Evolutionary conservation across 1,140 invertebrate species (phyloP), one percentile per base, ranked within the genome.

Genomic region (Wiebesia pumilae): DNA sequence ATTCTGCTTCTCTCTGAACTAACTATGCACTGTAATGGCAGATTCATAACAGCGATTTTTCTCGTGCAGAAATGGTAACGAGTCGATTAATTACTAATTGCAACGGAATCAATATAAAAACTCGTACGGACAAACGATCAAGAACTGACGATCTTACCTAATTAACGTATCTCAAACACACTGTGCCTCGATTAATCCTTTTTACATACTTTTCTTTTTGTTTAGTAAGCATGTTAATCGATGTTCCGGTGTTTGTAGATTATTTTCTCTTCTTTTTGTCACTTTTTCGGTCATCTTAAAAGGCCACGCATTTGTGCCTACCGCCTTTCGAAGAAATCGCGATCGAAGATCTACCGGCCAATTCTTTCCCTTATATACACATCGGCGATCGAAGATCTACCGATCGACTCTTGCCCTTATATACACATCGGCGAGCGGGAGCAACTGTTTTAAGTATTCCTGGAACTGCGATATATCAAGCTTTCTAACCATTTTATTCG

Each of bases 41-140:
- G 71, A 43, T 75, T 69, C 65, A 30, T 33, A 33, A 16, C n/a
- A 33, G 33, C 30, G 33, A 40, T 75, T 24, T 71, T 24, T 38
- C 38, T 38, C 71, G 38, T 30, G 21, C 27, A 16, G 10, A 65
- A 62, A 30, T 38, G n/a, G 78, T 80, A 80, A 67, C 65, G 40
- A 16, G 30, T 83, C 33, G 65, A 83, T 83, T 83, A 83, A 83
- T 83, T 83, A 51, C n/a, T 84, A 84, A 84, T 84, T 84, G 54
- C 69, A 54, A 27, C 12, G 43, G 69, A 83, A 73, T 73, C 69
- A 83, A 73, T 83, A 69, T 83, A 83, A 75, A 47, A 58, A 40
- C 43, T 54, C 69, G n/a, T 35, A 40, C 69, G 24, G 67, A 58
- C 19, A 54, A 73, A 33, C 38, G 16, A 69, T 67, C n/a, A 27